phyloP scores from a whole-genome alignment of 1,140 invertebrate species.

The Streblospio benedicti region DNA sequence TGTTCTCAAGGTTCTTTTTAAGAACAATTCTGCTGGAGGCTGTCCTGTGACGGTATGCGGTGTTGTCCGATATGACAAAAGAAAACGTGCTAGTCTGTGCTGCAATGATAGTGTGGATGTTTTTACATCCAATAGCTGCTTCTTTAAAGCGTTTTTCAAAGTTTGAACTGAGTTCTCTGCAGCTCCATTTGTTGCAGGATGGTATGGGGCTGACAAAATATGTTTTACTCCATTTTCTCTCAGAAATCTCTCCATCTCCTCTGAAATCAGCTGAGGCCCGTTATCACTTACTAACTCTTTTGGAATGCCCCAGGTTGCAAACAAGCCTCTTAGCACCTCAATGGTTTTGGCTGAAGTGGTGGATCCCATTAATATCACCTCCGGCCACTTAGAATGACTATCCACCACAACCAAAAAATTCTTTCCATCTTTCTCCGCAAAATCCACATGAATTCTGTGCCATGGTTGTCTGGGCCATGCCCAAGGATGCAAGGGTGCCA shows the following conservation, averaged over 20 bases:
- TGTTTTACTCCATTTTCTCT: background rate
- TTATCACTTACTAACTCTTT: background rate
- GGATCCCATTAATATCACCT: conserved; percentile 17
- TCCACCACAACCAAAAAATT: conserved; percentile 21
- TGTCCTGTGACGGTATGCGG: too few relatives aligned
- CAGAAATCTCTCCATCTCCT: background rate
- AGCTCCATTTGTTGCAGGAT: background rate
- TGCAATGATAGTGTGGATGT: too few relatives aligned
- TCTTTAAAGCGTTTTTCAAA: too few relatives aligned
- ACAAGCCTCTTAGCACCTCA: background rate
- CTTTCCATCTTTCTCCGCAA: conserved; percentile 1
- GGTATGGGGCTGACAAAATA: background rate
- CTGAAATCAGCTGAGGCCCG: background rate
- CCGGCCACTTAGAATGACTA: conserved; percentile 23
- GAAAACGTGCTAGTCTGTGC: too few relatives aligned
- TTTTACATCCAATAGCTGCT: too few relatives aligned
- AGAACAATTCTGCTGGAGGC: too few relatives aligned
- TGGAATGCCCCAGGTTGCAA: background rate
- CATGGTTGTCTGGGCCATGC: background rate
- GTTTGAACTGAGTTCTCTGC: background rate
- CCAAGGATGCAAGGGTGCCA: background rate
- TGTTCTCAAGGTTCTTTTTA: too few relatives aligned
- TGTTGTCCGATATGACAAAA: too few relatives aligned
- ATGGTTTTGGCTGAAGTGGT: background rate
- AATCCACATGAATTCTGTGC: conserved; percentile 1